Base-by-base conservation (phyloP, 23 tunicate species). In the Aplidium turbinatum region DNA sequence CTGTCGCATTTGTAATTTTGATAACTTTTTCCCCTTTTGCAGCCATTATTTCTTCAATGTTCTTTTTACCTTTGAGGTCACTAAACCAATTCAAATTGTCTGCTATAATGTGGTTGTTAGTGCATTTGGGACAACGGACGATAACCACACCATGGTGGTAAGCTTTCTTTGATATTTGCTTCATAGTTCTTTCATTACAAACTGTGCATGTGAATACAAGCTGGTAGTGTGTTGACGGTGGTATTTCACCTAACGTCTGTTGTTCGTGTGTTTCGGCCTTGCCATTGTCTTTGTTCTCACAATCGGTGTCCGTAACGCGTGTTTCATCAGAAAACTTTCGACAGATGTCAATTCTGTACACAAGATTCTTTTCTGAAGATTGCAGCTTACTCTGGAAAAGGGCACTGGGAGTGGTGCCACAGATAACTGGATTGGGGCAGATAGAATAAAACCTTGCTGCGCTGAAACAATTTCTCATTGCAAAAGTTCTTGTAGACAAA, bases 131-230 rank as follows among this genome's bases (percentile, higher is more conserved):
- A 36, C 99, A 94, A 11, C 69, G 78, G 38, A 94, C 99, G 0
- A 94, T 87, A 3, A 94, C 99, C 1, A 94, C 99, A 24, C 94
- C 94, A 65, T 94, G 68, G 31, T 94, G 99, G 31, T 94, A 94
- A 6, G 95, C 90, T 36, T 80, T 74, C 64, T 94, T 94, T 27
- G 95, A 70, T 1, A 94, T 87, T 47, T 83, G 63, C 58, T 94
- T 91, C 20, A 70, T 73, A 23, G 75, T 84, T 65, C 97, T 38
- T 47, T 58, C 67, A 19, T 79, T 29, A 33, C 97, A 91, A 18
- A 91, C 92, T 16, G 87, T 91, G 78, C 97, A 91, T 33, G 97
- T 91, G 50, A 75, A 91, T 2, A 68, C 85, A 47, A 91, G 76
- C 20, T 78, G 79, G 45, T 91, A 91, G 32, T 81, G 81, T 38